These are phyloP conservation scores for Antheraea assamensis DNA, from an alignment of 2,888 invertebrate species.

Conservation along the genomic window DNA sequence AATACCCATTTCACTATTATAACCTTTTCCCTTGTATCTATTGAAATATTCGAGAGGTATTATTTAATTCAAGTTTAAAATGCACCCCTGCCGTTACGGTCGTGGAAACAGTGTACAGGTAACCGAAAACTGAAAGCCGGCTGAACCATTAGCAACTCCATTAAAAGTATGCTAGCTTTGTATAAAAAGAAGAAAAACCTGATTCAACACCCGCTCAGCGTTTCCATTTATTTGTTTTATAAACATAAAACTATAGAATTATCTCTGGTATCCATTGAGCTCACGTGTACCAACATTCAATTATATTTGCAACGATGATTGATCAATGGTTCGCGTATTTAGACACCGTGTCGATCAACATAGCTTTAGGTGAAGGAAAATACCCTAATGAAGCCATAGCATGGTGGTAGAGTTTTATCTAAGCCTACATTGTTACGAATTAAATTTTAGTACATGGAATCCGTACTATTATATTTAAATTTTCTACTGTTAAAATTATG, in stretches of 20 bases:
- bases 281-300: background rate
- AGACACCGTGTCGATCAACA: too few relatives aligned
- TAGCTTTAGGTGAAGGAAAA: too few relatives aligned
- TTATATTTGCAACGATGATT: too few relatives aligned
- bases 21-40: background rate
- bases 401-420: too few relatives aligned
- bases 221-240: background rate
- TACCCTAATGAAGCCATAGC: too few relatives aligned
- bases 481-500: too few relatives aligned
- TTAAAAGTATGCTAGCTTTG: constrained; percentile 35
- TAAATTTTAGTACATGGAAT: too few relatives aligned
- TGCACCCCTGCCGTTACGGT: background rate
- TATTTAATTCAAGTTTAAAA: background rate
- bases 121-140: constrained; percentile 31
- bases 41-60: background rate
- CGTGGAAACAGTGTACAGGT: background rate
- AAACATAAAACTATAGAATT: constrained; percentile 6
- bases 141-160: constrained; percentile 38
- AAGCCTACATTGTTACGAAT: too few relatives aligned
- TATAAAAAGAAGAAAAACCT: background rate
- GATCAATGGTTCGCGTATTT: too few relatives aligned
- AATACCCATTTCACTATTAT: too few relatives aligned
- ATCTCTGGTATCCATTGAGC: background rate
- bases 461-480: too few relatives aligned
- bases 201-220: background rate